Base-by-base conservation (phyloP, 53 echinoderm and acorn worm species). In the Holothuria scabra region DNA sequence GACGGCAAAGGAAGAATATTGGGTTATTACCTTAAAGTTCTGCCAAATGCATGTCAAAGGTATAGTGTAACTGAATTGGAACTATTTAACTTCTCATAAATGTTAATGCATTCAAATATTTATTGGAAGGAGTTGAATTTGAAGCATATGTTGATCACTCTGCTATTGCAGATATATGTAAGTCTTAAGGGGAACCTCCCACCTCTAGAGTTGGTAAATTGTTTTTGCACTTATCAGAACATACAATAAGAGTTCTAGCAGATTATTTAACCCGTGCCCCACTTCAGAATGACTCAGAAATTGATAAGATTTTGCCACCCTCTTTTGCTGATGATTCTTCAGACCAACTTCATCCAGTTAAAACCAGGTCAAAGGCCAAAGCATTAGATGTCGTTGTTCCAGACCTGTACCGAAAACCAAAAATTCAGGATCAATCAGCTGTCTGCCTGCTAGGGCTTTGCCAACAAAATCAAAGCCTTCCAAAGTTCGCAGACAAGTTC, bases 11-110 rank as follows among this genome's bases (percentile, higher is more conserved):
- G 74, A 31, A 9, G 26, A 28, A 35, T 85, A 31, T 18, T 85
- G 49, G 75, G 85, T 10, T 85, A 85, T 30, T 74, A 85, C 33
- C 74, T 75, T 28, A 85, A 85, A 28, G 74, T 85, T 20, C 28
- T 85, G 8, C 85, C 74, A 9, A 5, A 75, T 44, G 85, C 85
- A 12, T 85, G 85, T 33, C 72, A 58, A 74, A 25, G 41, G 19
- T 85, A 85, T 28, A 74, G 85, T 74, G 85, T 85, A 24, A 85
- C 85, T 9, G 85, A 85, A 74, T 41, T 85, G 16, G 85, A 85
- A n/a, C 38, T 74, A 59, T 85, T 74, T 74, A 75, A 5, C 74
- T 85, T 46, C 35, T 59, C 14, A 74, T 85, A 12, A 85, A 85
- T 60, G 35, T 85, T 4, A 59, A 60, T 31, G 85, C 74, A 72